Base-by-base conservation (phyloP, 2,113 vertebrate species). In the Glareola pratincola region DNA sequence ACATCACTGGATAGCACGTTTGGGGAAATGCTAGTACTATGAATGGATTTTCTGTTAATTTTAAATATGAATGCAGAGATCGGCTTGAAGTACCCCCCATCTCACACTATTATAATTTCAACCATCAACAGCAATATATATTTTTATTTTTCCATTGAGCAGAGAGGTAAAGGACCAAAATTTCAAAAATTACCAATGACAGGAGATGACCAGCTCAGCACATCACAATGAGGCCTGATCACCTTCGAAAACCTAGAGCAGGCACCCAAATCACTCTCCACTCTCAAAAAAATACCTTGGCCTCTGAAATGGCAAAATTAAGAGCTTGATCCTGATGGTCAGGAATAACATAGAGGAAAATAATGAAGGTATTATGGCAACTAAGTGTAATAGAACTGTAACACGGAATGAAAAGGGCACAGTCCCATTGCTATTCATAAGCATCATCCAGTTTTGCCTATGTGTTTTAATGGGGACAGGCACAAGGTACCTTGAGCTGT, bases 401-500 rank as follows among this genome's bases (percentile, higher is more conserved):
- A 76, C 51, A 78, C 10, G 53, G 63, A 72, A 75, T 6, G 48
- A 30, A 85, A 64, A 91, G 29, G 59, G 8, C 39, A 21, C 17
- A 34, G 32, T 53, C 14, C 39, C 45, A 17, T 8, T 0, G 2
- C 59, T 60, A 3, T 20, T 80, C 36, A 22, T 63, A 91, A 60
- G 29, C 60, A 39, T 2, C 45, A 30, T 8, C 41, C 47, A 36
- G 29, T 47, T 82, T 86, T 56, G 36, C 27, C 41, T 59, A 2
- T 1, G 5, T 12, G 10, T 57, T 89, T 89, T 72, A 75, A 23
- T 0, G 1, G 62, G 36, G 75, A 77, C 84, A 85, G 82, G 54
- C 66, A 97, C 45, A 76, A 96, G 64, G 77, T 74, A 67, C 32
- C 86, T 62, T 53, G 69, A 95, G 73, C 54, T 92, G 82, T 81